A percentile compares a stretch with the other conserved stretches of the same genome.
These are phyloP conservation scores for Pimephales promelas DNA, from an alignment of 2,113 vertebrate species.

Conservation along the genomic window DNA sequence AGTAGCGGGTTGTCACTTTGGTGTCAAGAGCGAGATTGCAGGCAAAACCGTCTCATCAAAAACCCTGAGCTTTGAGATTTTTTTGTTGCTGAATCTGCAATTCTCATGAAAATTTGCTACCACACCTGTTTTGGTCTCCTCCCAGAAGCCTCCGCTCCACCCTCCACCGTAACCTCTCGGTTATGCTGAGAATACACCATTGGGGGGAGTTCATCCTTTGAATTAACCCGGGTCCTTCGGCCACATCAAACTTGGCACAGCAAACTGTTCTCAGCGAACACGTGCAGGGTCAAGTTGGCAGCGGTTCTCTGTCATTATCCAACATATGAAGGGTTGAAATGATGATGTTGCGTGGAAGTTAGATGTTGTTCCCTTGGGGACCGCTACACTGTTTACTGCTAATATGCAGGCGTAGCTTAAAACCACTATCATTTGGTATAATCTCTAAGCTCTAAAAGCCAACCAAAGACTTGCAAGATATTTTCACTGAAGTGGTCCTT, in stretches of 20 bases:
- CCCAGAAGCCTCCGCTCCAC: background rate
- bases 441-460: background rate
- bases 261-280: background rate
- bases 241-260: slow-evolving; percentile 41
- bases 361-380: slow-evolving; percentile 21
- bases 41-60: background rate
- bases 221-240: background rate
- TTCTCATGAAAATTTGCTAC: background rate
- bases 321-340: background rate
- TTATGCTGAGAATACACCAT: slow-evolving; percentile 36
- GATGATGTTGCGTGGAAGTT: background rate
- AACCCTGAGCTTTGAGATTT: slow-evolving; percentile 2
- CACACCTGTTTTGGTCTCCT: slow-evolving; percentile 46
- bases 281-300: background rate
- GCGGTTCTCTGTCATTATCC: slow-evolving; percentile 36
- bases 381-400: background rate
- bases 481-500: background rate
- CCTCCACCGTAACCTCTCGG: slow-evolving; percentile 20
- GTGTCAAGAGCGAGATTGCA: slow-evolving; percentile 24
- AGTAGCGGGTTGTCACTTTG: slow-evolving; percentile 13
- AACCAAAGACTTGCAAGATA: background rate
- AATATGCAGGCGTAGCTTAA: slow-evolving; percentile 23
- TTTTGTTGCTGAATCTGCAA: slow-evolving; percentile 16
- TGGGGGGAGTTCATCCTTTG: slow-evolving; percentile 3
- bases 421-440: slow-evolving; percentile 8